A percentile compares a stretch with the other conserved stretches of the same genome.
phyloP scores from a whole-genome alignment of 2,113 vertebrate genomes.

The Xiphophorus maculatus region DNA sequence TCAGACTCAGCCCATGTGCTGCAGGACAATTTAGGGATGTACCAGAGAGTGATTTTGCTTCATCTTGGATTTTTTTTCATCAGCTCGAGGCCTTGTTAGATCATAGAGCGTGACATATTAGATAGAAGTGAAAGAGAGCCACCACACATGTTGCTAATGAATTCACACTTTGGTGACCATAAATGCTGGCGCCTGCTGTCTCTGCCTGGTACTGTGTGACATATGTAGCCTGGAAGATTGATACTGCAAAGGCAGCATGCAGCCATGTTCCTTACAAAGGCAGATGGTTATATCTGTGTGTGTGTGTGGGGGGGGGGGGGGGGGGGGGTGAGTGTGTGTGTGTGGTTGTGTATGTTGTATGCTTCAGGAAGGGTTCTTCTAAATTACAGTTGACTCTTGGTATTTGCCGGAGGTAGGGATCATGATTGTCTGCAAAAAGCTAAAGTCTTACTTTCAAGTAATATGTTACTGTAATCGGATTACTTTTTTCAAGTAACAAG shows the following conservation, averaged over 20 bases:
- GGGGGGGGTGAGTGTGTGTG: neutral
- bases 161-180: constrained; percentile 63
- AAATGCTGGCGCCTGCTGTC: constrained; percentile 43
- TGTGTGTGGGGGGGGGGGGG: constrained; percentile 2
- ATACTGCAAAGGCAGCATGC: constrained; percentile 37
- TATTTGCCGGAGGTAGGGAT: too few species aligned
- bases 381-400: too few species aligned
- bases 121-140: constrained; percentile 56
- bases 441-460: too few species aligned
- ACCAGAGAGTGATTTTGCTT: constrained; percentile 32
- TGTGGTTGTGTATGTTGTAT: neutral
- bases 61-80: constrained; percentile 45
- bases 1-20: constrained; percentile 5
- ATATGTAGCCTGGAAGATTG: constrained; percentile 60
- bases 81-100: constrained; percentile 52
- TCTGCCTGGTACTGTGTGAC: constrained; percentile 41
- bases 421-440: too few species aligned
- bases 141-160: constrained; percentile 60
- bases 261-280: constrained; percentile 45
- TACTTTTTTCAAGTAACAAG: too few species aligned
- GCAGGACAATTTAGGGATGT: constrained; percentile 37
- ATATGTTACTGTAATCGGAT: too few species aligned
- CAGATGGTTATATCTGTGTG: constrained; percentile 46
- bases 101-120: constrained; percentile 52
- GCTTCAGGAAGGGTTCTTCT: constrained; percentile 12